Evolutionary conservation across 2,113 vertebrate species (phyloP).

Genomic region (Periophthalmodon schlosseri): DNA sequence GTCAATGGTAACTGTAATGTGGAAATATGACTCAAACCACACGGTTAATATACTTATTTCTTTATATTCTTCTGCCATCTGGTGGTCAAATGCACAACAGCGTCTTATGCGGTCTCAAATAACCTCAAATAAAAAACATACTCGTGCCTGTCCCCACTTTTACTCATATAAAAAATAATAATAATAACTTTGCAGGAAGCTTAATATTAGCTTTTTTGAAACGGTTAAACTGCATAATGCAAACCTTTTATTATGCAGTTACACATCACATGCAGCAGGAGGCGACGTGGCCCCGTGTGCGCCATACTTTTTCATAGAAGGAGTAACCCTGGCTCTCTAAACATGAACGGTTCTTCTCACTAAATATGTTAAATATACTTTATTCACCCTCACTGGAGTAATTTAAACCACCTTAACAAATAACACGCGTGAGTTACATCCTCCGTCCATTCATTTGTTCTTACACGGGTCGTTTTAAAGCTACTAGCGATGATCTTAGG

Average conservation of each 20-base stretch:
- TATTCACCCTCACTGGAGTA: neutral
- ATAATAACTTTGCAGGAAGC: neutral
- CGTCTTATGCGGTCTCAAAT: neutral
- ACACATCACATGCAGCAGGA: neutral
- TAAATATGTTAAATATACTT: neutral
- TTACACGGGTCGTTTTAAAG: neutral
- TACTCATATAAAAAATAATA: neutral
- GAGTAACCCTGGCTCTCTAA: neutral
- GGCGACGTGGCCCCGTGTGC: neutral
- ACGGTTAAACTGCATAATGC: neutral
- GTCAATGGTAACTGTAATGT: too few relatives aligned
- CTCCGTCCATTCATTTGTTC: neutral
- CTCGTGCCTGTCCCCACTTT: neutral
- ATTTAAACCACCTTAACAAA: neutral
- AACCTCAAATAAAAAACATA: neutral
- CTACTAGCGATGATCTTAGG: neutral
- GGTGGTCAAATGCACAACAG: neutral
- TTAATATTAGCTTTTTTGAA: neutral
- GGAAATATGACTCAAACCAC: neutral
- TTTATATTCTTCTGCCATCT: neutral
- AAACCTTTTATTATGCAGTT: neutral
- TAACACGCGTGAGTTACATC: conserved; percentile 5
- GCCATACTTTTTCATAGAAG: neutral
- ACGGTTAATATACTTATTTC: neutral
- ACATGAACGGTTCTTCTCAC: neutral